These are phyloP conservation scores for Actinostola sp. DNA, from an alignment of 92 coral and sea anemone genomes.

Conservation along the genomic window DNA sequence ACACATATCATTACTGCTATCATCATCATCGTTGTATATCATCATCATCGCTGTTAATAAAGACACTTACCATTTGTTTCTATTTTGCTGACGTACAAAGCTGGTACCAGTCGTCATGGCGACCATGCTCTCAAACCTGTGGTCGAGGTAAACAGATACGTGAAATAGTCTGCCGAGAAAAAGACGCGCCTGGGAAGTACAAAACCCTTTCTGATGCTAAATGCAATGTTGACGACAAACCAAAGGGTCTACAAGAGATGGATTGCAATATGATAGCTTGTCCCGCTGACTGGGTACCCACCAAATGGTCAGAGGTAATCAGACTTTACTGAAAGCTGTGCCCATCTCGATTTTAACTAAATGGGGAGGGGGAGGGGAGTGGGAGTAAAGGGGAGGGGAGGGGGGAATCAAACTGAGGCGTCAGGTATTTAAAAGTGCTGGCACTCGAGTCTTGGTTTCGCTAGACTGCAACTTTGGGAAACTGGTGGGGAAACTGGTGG, in stretches of 20 bases:
- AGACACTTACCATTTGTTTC: no score
- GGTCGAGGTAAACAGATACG: constrained; percentile 85
- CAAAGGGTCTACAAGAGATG: constrained; percentile 42
- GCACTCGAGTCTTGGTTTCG: no score
- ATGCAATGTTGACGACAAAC: constrained; percentile 50
- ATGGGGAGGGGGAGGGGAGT: neutral
- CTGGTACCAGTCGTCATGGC: constrained; percentile 86
- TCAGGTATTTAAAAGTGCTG: no score
- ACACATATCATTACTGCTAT: neutral
- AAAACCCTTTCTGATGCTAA: constrained; percentile 50
- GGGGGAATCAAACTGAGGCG: no score
- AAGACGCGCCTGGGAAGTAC: constrained; percentile 50
- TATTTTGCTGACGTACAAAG: constrained; percentile 28
- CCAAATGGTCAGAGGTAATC: constrained; percentile 83
- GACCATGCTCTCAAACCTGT: constrained; percentile 90
- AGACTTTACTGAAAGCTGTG: no score
- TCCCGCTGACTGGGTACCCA: constrained; percentile 77
- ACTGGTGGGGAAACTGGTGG: no score
- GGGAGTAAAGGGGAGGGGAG: no score
- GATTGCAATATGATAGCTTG: constrained; percentile 84
- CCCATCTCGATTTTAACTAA: no score
- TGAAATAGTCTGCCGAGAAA: constrained; percentile 72
- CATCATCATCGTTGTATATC: no score
- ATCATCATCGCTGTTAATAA: no score
- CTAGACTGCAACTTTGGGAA: no score